These are phyloP conservation scores for Harpagoxenus sublaevis DNA, from an alignment of 2,888 invertebrate species.

Conservation along the genomic window DNA sequence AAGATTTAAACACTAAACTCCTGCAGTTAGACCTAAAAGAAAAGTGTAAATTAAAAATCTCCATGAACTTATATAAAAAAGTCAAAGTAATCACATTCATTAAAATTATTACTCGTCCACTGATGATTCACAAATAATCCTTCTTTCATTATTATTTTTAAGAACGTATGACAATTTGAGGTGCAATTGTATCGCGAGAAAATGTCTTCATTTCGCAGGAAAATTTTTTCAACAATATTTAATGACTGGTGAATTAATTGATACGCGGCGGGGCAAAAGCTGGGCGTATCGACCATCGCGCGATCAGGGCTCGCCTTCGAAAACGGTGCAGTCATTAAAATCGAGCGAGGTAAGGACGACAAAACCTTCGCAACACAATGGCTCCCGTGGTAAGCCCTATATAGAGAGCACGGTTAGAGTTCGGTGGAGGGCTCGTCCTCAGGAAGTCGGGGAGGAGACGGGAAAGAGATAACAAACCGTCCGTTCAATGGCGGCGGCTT, in stretches of 20 bases:
- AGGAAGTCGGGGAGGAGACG: constrained; percentile 60
- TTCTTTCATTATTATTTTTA: background rate
- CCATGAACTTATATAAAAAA: too few species aligned
- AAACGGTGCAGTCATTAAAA: constrained; percentile 63
- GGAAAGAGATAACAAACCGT: constrained; percentile 71
- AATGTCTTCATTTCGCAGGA: background rate
- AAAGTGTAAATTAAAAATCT: background rate
- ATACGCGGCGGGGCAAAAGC: background rate
- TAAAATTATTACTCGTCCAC: background rate
- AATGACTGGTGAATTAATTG: background rate
- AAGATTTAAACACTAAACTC: background rate
- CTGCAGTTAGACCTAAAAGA: background rate
- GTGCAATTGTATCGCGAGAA: background rate
- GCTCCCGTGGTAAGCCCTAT: constrained; percentile 53
- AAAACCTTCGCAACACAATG: constrained; percentile 68
- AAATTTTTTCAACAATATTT: background rate
- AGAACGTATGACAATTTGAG: background rate
- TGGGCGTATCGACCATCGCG: background rate
- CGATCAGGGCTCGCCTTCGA: constrained; percentile 1
- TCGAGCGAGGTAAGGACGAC: constrained; percentile 62
- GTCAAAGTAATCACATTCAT: background rate
- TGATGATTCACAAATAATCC: background rate
- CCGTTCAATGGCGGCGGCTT: constrained; percentile 62
- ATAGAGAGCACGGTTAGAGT: constrained; percentile 40
- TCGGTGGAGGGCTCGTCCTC: constrained; percentile 59